A percentile compares a stretch with the other conserved stretches of the same genome.
phyloP scores from a whole-genome alignment of 2,797 vertebrate genomes.

The Platalea minor region DNA sequence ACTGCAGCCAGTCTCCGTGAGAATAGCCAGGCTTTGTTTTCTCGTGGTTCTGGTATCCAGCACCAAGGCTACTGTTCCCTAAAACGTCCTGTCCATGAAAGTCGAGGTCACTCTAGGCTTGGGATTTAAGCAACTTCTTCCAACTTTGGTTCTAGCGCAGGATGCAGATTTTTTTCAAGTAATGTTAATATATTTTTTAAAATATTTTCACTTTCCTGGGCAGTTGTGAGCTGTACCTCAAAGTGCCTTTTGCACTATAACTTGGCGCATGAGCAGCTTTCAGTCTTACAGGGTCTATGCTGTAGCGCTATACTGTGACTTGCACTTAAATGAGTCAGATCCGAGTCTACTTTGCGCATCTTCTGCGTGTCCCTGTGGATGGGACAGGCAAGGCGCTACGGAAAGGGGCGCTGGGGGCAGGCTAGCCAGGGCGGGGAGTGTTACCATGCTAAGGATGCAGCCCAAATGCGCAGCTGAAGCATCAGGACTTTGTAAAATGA shows the following conservation, averaged over 20 bases:
- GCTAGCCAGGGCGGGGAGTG: too few species aligned
- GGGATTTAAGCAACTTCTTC: not conserved
- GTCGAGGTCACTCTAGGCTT: not conserved
- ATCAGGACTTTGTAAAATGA: not conserved
- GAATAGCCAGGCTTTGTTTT: not conserved
- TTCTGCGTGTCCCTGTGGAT: not conserved
- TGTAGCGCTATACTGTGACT: not conserved
- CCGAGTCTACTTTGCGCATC: not conserved
- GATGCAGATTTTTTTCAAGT: not conserved
- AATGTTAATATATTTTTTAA: not conserved
- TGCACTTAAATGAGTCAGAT: not conserved
- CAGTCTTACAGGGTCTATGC: not conserved
- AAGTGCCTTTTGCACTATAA: not conserved
- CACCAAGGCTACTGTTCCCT: not conserved
- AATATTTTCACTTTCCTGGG: not conserved
- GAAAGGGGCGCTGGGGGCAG: not conserved
- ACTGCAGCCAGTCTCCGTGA: not conserved
- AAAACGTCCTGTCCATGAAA: not conserved
- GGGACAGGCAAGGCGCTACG: fast-evolving
- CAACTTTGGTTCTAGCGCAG: fast-evolving
- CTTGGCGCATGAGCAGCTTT: not conserved
- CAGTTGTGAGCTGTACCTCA: not conserved
- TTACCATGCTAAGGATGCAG: not conserved
- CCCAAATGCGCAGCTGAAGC: not conserved
- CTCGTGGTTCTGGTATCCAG: not conserved